phyloP scores from a whole-genome alignment of 2,113 vertebrate species.

The Mohoua ochrocephala region DNA sequence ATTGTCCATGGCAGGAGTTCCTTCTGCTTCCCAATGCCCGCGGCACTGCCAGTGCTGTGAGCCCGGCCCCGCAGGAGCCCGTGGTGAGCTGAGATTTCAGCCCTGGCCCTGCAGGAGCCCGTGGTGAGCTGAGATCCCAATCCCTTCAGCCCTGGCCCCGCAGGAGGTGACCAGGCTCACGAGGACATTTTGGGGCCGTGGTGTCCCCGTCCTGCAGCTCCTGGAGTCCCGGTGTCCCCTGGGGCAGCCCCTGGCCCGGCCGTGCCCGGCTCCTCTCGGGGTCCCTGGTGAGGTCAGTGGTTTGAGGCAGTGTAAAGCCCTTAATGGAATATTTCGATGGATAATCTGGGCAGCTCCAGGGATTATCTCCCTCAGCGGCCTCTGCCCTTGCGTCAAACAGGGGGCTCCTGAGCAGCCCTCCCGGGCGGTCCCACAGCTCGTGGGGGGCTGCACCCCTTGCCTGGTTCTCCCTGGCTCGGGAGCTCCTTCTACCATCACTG shows the following conservation, averaged over 20 bases:
- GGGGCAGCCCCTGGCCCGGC: background rate
- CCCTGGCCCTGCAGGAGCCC: background rate
- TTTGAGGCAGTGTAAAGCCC: background rate
- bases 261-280: background rate
- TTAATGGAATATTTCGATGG: background rate
- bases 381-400: background rate
- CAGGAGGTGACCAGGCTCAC: background rate
- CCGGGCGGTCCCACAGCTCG: background rate
- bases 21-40: rapidly evolving
- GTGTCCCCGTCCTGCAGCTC: rapidly evolving
- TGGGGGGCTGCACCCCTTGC: background rate
- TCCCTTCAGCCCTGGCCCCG: background rate
- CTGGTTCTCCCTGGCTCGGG: too few relatives aligned
- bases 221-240: too few relatives aligned
- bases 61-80: too few relatives aligned
- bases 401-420: too few relatives aligned
- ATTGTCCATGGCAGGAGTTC: rapidly evolving
- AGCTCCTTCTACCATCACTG: background rate
- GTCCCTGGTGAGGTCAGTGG: background rate
- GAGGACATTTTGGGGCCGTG: rapidly evolving
- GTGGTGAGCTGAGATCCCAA: background rate
- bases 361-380: background rate
- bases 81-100: background rate
- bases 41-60: rapidly evolving
- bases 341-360: background rate